Evolutionary conservation across 2,797 vertebrate species (phyloP), one percentile per base, ranked within the genome.

Genomic region (Adelosebastes latens): DNA sequence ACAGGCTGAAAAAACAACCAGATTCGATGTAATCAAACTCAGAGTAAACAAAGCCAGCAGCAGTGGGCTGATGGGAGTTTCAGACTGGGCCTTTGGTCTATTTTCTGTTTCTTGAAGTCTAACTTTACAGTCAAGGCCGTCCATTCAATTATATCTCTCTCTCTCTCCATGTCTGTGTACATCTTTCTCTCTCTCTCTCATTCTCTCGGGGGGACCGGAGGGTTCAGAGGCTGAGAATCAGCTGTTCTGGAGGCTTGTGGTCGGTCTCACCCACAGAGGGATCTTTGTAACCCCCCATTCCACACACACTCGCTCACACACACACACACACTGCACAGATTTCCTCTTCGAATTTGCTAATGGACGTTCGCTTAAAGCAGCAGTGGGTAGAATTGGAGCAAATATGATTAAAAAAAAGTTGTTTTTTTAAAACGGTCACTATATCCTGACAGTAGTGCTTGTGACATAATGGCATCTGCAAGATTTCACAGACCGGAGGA

Each of bases 221-320:
- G 86, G 87, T 85, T 92, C 80, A 83, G 79, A 88, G 83, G 89
- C 89, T 91, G 91, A 93, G 87, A 83, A 93, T 94, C 93, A 94
- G 92, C 93, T 93, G 91, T 92, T 92, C 88, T 85, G 83, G 69
- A 87, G 86, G 91, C 90, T 84, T 93, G 92, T 87, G 89, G 89
- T 87, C 67, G 24, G 52, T 87, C 84, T 86, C 84, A 81, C 77
- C 89, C 90, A 94, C 93, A 94, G 88, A 93, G 82, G 81, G 85
- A 89, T 91, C 91, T 90, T 94, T 95, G 92, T 94, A 89, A 89
- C 71, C 80, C 83, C 75, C 69, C 32, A 27, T 29, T 75, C 36
- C 77, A 60, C 85, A 73, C 86, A 77, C 70, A 70, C 83, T 63
- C 72, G 10, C 52, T 36, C 79, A 49, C 46, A 75, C 70, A 64